These are phyloP conservation scores for Mionectes macconnelli DNA, from an alignment of 2,113 vertebrate species.

Conservation along the genomic window DNA sequence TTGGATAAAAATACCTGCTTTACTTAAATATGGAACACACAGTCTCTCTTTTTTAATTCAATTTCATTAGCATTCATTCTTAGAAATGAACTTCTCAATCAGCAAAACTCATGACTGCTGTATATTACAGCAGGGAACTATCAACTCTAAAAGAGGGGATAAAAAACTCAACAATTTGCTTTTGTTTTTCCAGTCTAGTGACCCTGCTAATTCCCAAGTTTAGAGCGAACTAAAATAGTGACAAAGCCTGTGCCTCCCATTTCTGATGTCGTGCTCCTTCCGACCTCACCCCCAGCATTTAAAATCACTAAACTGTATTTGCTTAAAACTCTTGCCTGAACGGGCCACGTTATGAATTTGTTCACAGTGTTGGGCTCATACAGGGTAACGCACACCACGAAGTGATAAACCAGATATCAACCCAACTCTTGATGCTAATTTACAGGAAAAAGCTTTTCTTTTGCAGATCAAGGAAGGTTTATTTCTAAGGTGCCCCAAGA, in stretches of 20 bases:
- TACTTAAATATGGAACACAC: neutral
- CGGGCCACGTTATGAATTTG: neutral
- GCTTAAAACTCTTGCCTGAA: neutral
- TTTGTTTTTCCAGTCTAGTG: neutral
- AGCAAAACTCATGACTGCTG: neutral
- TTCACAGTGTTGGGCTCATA: neutral
- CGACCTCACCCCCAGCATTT: neutral
- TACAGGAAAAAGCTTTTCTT: neutral
- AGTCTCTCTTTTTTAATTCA: neutral
- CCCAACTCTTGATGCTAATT: neutral
- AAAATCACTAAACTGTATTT: neutral
- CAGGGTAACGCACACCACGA: neutral
- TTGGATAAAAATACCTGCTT: neutral
- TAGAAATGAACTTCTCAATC: neutral
- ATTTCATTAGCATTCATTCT: neutral
- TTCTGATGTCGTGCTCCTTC: neutral
- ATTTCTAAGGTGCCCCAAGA: constrained; percentile 12
- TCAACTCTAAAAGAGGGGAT: neutral
- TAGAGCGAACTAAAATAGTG: neutral
- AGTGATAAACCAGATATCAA: neutral
- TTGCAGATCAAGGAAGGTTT: neutral
- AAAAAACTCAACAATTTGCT: neutral
- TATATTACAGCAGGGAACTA: neutral
- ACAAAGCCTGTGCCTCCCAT: neutral
- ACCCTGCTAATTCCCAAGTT: neutral